These are phyloP conservation scores for Diplosoma virens DNA, from an alignment of 23 tunicate species.

Conservation along the genomic window DNA sequence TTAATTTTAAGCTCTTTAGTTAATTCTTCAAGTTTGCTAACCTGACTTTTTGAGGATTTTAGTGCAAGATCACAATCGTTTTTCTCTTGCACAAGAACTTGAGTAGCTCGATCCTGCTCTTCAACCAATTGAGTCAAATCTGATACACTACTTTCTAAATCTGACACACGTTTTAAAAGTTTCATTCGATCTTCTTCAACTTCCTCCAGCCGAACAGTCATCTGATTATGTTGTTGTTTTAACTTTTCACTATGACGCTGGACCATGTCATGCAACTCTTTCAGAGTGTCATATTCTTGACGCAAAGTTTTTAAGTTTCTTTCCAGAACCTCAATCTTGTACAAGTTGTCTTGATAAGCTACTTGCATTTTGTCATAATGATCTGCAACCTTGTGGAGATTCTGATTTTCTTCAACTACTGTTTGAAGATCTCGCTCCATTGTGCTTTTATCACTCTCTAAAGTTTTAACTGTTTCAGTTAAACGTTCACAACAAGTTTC, in stretches of 20 bases:
- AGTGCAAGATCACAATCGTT: constrained; percentile 25
- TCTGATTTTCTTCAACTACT: constrained; percentile 57
- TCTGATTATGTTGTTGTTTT: constrained; percentile 52
- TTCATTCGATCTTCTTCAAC: constrained; percentile 59
- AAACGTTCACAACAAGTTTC: constrained; percentile 47
- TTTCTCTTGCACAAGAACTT: constrained; percentile 51
- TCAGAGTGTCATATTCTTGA: constrained; percentile 67
- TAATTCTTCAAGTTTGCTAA: constrained; percentile 54
- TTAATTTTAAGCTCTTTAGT: constrained; percentile 52
- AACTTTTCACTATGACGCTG: constrained; percentile 79
- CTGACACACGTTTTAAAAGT: constrained; percentile 49
- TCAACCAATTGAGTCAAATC: constrained; percentile 60
- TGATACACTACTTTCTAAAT: constrained; percentile 51
- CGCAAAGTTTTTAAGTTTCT: constrained; percentile 41
- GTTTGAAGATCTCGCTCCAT: constrained; percentile 57
- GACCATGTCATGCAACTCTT: constrained; percentile 76
- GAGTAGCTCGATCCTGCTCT: constrained; percentile 48
- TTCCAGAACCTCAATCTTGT: constrained; percentile 69
- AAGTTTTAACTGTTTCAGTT: constrained; percentile 14
- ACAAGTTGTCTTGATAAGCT: constrained; percentile 52
- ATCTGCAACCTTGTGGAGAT: constrained; percentile 64
- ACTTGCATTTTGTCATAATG: constrained; percentile 65
- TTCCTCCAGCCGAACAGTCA: constrained; percentile 41
- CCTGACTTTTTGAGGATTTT: constrained; percentile 11
- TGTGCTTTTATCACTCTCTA: constrained; percentile 23